Evolutionary conservation across 2,888 invertebrate genomes (phyloP).

Genomic region (Nebria brevicollis): DNA sequence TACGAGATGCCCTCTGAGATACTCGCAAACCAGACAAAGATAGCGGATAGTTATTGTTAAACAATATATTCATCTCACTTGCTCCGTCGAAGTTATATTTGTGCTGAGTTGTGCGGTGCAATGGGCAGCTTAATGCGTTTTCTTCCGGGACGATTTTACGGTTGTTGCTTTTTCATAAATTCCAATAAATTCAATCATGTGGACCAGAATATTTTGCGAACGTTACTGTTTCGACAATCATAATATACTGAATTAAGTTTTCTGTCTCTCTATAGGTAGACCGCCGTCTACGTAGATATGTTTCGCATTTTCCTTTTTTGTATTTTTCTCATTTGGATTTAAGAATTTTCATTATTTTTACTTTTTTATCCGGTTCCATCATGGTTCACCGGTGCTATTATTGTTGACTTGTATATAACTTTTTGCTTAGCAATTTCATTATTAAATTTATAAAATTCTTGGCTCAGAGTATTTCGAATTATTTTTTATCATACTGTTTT

Average conservation of each 20-base stretch:
- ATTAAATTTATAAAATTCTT: not conserved
- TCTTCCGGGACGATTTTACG: conserved; percentile 18
- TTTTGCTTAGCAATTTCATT: not conserved
- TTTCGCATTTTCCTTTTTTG: not conserved
- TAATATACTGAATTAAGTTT: not conserved
- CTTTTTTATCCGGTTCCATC: not conserved
- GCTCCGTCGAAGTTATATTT: conserved; percentile 15
- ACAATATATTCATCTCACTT: not conserved
- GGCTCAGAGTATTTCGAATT: not conserved
- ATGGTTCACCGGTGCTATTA: not conserved
- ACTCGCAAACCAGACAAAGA: too few relatives aligned
- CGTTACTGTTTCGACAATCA: not conserved
- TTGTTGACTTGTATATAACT: not conserved
- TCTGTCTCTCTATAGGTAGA: not conserved
- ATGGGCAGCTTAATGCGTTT: conserved; percentile 28
- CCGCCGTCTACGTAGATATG: too few relatives aligned
- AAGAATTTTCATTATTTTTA: not conserved
- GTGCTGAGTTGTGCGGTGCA: conserved; percentile 37
- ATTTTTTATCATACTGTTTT: not conserved
- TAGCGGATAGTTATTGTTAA: not conserved
- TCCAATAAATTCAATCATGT: conserved; percentile 25
- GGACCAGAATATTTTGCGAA: conserved; percentile 9
- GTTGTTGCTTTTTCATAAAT: conserved; percentile 44
- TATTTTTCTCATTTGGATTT: not conserved
- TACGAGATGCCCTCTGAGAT: not conserved